Conservation (phyloP, 2,888 invertebrate genomes). For the Acronicta aceris region DNA sequence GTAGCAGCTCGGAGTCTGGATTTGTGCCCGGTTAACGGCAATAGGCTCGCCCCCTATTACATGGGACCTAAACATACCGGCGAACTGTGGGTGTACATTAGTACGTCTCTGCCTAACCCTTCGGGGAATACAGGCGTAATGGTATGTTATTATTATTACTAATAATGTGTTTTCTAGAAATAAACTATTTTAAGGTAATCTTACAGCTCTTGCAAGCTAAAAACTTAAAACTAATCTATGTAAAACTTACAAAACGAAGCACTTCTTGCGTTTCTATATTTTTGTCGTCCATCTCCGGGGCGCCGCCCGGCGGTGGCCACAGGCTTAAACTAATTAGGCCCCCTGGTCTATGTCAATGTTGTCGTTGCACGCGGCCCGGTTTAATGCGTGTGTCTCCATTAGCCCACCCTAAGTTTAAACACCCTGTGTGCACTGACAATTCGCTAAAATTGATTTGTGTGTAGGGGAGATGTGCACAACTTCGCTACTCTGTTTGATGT, state of each 20-base stretch:
- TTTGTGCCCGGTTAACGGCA: no score
- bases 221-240: no score
- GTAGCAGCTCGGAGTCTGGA: no score
- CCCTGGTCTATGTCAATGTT: slow-evolving; percentile 86
- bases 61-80: no score
- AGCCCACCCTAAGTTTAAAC: slow-evolving; percentile 85
- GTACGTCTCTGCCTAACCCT: no score
- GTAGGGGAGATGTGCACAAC: slow-evolving; percentile 59
- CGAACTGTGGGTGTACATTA: no score
- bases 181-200: no score
- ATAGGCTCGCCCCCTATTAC: no score
- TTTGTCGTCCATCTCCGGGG: slow-evolving; percentile 67
- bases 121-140: no score
- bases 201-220: no score
- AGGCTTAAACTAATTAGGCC: slow-evolving; percentile 88
- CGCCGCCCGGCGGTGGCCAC: slow-evolving; percentile 69
- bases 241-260: background rate
- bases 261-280: slow-evolving; percentile 49
- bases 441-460: slow-evolving; percentile 88
- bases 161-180: no score
- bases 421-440: slow-evolving; percentile 79
- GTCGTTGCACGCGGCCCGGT: slow-evolving; percentile 83
- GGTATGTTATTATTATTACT: no score
- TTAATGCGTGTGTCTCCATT: slow-evolving; percentile 89
- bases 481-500: slow-evolving; percentile 48